Evolutionary conservation across 2,888 invertebrate species (phyloP).

Genomic region (Lasioglossum marginatum): DNA sequence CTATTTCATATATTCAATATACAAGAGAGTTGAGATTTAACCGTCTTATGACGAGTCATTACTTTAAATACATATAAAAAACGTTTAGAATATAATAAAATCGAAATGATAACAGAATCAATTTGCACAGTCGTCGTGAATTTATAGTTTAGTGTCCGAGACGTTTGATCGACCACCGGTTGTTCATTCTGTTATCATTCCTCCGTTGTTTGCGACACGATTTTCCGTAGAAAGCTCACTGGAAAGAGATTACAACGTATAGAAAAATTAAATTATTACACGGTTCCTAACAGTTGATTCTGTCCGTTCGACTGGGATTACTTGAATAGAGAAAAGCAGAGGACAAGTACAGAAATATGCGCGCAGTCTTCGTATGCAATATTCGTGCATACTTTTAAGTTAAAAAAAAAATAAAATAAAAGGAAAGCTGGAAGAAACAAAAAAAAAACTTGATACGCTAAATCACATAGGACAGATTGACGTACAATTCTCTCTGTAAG

Average conservation of each 20-base stretch:
- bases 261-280: slow-evolving; percentile 44
- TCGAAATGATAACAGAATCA: slow-evolving; percentile 38
- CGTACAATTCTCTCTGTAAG: slow-evolving; percentile 70
- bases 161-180: not conserved
- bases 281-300: not conserved
- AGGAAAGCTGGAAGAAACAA: not conserved
- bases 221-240: slow-evolving; percentile 18
- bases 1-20: slow-evolving; percentile 35
- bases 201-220: not conserved
- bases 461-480: slow-evolving; percentile 76
- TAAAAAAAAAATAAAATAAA: slow-evolving; percentile 19
- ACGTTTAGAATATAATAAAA: slow-evolving; percentile 16
- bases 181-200: slow-evolving; percentile 35
- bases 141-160: not conserved
- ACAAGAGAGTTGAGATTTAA: slow-evolving; percentile 38
- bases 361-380: slow-evolving; percentile 22
- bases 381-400: slow-evolving; percentile 28
- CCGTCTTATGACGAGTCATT: not conserved
- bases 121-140: slow-evolving; percentile 3
- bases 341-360: slow-evolving; percentile 20
- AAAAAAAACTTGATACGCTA: slow-evolving; percentile 31
- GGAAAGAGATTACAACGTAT: slow-evolving; percentile 27
- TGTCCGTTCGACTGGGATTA: slow-evolving; percentile 14
- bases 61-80: slow-evolving; percentile 42
- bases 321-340: slow-evolving; percentile 15